Evolutionary conservation across 2,113 vertebrate species (phyloP).

Genomic region (Montifringilla adamsi): DNA sequence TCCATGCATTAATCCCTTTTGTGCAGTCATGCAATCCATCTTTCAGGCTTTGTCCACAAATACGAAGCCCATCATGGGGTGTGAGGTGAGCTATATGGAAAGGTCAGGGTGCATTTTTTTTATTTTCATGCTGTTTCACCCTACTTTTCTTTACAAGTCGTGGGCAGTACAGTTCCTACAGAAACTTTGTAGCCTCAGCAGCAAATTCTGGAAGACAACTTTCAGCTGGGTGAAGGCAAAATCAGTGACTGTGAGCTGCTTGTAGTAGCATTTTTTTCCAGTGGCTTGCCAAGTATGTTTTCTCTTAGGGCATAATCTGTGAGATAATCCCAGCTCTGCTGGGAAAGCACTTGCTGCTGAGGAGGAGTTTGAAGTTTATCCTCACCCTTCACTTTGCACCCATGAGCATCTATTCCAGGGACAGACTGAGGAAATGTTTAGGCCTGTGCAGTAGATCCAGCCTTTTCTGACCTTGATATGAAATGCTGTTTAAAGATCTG

Average conservation of each 20-base stretch:
- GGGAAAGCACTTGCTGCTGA: neutral
- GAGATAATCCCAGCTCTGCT: neutral
- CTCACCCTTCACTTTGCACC: neutral
- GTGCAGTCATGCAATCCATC: neutral
- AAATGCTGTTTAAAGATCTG: neutral
- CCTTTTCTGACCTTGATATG: neutral
- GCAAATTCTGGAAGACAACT: neutral
- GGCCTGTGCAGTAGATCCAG: neutral
- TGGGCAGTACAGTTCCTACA: neutral
- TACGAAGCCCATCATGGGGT: neutral
- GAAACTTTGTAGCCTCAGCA: neutral
- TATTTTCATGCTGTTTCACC: neutral
- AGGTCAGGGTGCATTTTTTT: neutral
- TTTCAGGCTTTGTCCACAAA: neutral
- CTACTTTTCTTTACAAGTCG: neutral
- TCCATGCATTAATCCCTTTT: neutral
- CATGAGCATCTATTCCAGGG: neutral
- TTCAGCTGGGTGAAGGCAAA: neutral
- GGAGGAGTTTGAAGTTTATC: neutral
- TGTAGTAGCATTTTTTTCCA: neutral
- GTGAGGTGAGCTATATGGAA: neutral
- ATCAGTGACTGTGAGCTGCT: neutral
- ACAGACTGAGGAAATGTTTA: neutral
- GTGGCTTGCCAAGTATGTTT: neutral
- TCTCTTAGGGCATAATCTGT: slow-evolving; percentile 13